Evolutionary conservation across 2,888 invertebrate species (phyloP), one percentile per base, ranked within the genome.

Genomic region (Aphidoletes aphidimyza): DNA sequence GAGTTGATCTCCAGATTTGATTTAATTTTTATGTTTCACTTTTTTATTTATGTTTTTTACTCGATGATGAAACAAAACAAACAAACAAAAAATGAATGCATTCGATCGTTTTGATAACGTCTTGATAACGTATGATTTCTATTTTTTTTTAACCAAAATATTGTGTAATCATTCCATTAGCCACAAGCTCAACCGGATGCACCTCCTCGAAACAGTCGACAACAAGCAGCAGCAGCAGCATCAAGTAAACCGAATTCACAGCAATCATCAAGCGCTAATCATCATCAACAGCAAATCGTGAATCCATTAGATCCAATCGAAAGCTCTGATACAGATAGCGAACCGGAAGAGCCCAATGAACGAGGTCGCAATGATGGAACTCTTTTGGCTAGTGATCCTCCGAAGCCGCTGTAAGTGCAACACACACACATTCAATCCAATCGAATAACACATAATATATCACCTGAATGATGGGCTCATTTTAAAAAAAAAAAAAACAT

Each of bases 361-460:
- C 92, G 94, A 87, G 94, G 93, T 85, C 92, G 96, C 87, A 97
- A 97, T 88, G 98, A 98, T 90, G 98, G 98, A 86, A 98, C 98
- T 1, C 92, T 98, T 85, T 92, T 98, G 85, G 98, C 98, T 86
- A 98, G 98, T 88, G 98, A 98, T 91, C 98, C 98, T 85, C 97
- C 98, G 34, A 96, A 98, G 90, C 98, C 98, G 88, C 94, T 98
- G 97, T 96, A 91, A 95, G 96, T n/a, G n/a, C n/a, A n/a, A n/a
- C 37, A 84, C 26, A 84, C 45, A 2, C 17, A 17, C 26, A 6
- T 45, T 0, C 30, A 22, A 14, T 26, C 14, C 22, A 45, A 59
- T 26, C 59, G 0, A 39, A 39, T 81, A n/a, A 81, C 39, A n/a
- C 5, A 19, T n/a, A n/a, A n/a, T n/a, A n/a, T n/a, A n/a, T n/a